phyloP scores from a whole-genome alignment of 2,888 invertebrate genomes.

The Folsomia manolachei region DNA sequence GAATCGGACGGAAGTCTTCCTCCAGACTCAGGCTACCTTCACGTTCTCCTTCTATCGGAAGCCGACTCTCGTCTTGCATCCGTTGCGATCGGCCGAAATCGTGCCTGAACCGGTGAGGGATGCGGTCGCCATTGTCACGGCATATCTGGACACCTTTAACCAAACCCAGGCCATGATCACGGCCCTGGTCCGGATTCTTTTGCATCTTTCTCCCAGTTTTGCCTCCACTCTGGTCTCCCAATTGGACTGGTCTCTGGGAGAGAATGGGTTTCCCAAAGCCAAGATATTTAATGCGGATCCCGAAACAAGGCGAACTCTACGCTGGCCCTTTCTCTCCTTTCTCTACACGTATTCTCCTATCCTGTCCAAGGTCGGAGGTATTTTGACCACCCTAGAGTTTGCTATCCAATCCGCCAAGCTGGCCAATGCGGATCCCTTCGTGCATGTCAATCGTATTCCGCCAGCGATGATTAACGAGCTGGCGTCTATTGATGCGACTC shows the following conservation, averaged over 20 bases:
- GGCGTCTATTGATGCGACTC: neutral
- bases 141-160: neutral
- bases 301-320: neutral
- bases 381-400: neutral
- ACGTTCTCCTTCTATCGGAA: neutral
- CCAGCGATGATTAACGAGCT: neutral
- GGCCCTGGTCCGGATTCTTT: neutral
- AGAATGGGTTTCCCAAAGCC: neutral
- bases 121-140: neutral
- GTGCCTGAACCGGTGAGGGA: neutral
- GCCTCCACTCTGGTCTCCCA: neutral
- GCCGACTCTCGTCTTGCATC: neutral
- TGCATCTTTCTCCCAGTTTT: neutral
- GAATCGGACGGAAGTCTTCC: neutral
- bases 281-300: neutral
- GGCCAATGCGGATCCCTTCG: neutral
- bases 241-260: neutral
- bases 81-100: neutral
- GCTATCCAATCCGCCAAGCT: neutral
- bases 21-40: neutral
- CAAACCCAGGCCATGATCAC: neutral
- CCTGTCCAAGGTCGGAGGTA: neutral
- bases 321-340: neutral
- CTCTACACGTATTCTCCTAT: neutral
- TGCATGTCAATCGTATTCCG: neutral